phyloP scores from a whole-genome alignment of 2,888 invertebrate species.

The Strigamia maritima region DNA sequence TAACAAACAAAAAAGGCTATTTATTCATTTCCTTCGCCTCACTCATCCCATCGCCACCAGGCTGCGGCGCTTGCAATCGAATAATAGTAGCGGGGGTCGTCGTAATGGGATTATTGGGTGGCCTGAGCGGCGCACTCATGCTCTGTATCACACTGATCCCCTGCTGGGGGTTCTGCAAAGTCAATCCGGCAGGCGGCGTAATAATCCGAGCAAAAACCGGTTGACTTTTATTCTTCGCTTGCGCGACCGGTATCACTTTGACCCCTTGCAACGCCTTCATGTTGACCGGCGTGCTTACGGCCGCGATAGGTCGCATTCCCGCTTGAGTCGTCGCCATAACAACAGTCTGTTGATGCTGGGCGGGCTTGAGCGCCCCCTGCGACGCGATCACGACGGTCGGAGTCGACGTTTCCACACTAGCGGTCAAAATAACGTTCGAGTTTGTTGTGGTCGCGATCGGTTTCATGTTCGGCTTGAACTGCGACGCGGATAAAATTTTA shows the following conservation, averaged over 20 bases:
- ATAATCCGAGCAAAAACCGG: conserved; percentile 44
- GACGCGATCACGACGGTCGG: conserved; percentile 40
- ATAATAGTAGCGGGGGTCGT: conserved; percentile 41
- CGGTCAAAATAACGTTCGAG: conserved; percentile 40
- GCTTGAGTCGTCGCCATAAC: conserved; percentile 42
- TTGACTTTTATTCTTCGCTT: conserved; percentile 41
- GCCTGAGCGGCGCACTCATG: conserved; percentile 9
- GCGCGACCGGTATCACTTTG: conserved; percentile 44
- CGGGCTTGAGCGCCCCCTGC: conserved; percentile 42
- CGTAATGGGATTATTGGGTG: not conserved
- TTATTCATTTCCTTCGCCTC: not conserved
- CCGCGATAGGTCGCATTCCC: conserved; percentile 40
- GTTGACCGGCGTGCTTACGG: conserved; percentile 41
- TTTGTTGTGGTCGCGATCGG: conserved; percentile 34
- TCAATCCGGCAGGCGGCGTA: conserved; percentile 42
- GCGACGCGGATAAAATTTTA: conserved; percentile 39
- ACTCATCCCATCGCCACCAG: not conserved
- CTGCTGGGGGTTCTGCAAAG: conserved; percentile 40
- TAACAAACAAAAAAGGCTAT: no score
- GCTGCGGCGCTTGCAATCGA: conserved; percentile 37
- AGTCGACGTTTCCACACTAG: conserved; percentile 37
- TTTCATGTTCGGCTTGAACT: not conserved
- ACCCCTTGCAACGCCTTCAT: conserved; percentile 43
- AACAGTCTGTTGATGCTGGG: conserved; percentile 41
- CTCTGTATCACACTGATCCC: conserved; percentile 41